Evolutionary conservation across 2,888 invertebrate genomes (phyloP).

Genomic region (Lumbricus terrestris): DNA sequence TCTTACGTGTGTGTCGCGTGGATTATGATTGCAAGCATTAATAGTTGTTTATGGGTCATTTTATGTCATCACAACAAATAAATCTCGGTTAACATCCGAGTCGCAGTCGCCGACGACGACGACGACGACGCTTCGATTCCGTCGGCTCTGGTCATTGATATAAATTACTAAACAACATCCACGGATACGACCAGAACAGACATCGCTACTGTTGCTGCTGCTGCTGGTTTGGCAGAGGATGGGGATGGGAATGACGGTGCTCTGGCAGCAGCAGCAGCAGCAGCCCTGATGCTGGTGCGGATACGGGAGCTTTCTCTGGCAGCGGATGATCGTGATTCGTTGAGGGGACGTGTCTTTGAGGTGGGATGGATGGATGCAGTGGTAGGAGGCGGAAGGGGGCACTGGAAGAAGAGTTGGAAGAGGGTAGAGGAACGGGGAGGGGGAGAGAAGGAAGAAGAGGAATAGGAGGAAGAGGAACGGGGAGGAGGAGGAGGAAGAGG

Average conservation of each 20-base stretch:
- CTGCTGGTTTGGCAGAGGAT: no score
- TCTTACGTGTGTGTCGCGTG: neutral
- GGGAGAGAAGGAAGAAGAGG: neutral
- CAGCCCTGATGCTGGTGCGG: no score
- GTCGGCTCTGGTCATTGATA: neutral
- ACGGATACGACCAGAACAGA: neutral
- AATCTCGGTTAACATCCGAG: neutral
- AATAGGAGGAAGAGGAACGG: neutral
- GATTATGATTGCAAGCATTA: neutral
- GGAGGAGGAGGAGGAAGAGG: no score
- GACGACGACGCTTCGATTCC: no score
- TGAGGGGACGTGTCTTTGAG: no score
- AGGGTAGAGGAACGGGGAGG: neutral
- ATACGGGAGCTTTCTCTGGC: no score
- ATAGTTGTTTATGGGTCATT: neutral
- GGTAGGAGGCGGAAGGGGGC: no score
- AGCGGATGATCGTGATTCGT: no score
- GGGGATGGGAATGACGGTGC: no score
- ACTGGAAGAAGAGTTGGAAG: neutral
- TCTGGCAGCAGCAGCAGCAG: no score
- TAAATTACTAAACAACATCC: neutral
- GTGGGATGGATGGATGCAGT: no score
- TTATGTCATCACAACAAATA: neutral
- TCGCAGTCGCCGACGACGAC: neutral
- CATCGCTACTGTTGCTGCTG: neutral